Evolutionary conservation across 2,797 vertebrate species (phyloP).

Genomic region (Thaleichthys pacificus): DNA sequence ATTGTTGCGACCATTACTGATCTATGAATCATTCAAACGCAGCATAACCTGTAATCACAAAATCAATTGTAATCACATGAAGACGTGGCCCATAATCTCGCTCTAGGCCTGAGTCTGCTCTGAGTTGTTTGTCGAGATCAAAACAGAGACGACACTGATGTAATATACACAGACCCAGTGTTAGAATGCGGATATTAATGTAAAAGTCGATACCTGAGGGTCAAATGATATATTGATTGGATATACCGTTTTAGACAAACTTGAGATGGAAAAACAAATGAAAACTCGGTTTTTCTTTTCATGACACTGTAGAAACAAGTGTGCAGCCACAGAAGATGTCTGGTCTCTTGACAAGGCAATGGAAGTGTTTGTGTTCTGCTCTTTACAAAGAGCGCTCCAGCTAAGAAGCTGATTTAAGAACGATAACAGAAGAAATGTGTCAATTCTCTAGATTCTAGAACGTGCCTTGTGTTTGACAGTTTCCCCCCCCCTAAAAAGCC

Average conservation of each 20-base stretch:
- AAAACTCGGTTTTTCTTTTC: background rate
- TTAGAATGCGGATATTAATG: background rate
- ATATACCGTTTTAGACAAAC: background rate
- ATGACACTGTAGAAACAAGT: background rate
- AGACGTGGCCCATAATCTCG: background rate
- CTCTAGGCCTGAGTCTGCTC: background rate
- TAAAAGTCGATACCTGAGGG: background rate
- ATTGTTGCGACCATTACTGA: background rate
- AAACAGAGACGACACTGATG: background rate
- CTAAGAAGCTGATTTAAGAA: no score
- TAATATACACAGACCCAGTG: background rate
- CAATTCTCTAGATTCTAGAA: no score
- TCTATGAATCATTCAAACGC: background rate
- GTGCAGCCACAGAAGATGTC: no score
- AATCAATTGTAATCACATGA: slow-evolving; percentile 2
- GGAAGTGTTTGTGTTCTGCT: no score
- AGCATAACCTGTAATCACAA: background rate
- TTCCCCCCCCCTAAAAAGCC: no score
- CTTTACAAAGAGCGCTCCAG: no score
- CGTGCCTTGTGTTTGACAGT: no score
- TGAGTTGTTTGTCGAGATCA: background rate
- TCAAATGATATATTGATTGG: background rate
- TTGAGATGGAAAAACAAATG: background rate
- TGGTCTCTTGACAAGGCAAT: no score
- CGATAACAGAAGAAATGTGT: no score